phyloP scores from a whole-genome alignment of 2,113 vertebrate genomes.

The Ascaphus truei region DNA sequence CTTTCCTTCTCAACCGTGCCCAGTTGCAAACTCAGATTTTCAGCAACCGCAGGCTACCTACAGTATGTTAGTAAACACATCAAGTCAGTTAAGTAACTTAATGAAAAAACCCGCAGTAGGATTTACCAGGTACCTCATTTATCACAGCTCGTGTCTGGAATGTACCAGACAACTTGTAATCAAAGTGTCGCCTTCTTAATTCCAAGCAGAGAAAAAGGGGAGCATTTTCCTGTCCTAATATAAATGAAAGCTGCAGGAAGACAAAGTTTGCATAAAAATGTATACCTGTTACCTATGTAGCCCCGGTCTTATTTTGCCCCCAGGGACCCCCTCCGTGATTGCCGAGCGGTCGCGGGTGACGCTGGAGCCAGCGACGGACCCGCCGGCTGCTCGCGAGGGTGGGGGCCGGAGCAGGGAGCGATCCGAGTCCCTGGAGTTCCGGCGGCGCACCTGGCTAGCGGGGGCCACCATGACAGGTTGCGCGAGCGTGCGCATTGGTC shows the following conservation, averaged over 20 bases:
- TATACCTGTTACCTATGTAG: slow-evolving; percentile 25
- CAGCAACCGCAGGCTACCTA: not conserved
- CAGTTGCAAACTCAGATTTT: not conserved
- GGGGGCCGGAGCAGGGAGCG: too few relatives aligned
- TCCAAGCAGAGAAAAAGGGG: slow-evolving; percentile 25
- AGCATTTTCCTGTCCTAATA: slow-evolving; percentile 33
- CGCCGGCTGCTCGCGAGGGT: too few relatives aligned
- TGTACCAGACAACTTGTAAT: slow-evolving; percentile 37
- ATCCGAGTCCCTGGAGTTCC: too few relatives aligned
- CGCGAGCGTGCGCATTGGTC: too few relatives aligned
- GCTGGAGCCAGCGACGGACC: too few relatives aligned
- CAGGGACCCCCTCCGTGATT: too few relatives aligned
- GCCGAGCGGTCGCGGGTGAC: too few relatives aligned
- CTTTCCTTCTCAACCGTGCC: not conserved
- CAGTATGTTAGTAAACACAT: slow-evolving; percentile 27
- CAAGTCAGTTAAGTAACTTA: slow-evolving; percentile 20
- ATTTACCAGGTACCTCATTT: slow-evolving; percentile 32
- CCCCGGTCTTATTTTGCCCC: too few relatives aligned
- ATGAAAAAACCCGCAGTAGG: slow-evolving; percentile 19
- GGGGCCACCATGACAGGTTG: too few relatives aligned
- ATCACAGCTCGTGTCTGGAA: slow-evolving; percentile 31
- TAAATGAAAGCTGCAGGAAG: slow-evolving; percentile 26
- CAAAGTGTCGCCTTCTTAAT: slow-evolving; percentile 33
- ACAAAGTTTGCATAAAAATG: slow-evolving; percentile 28
- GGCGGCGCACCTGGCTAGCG: too few relatives aligned